Conservation (phyloP, 2,113 vertebrate species). For the Galbula dea region DNA sequence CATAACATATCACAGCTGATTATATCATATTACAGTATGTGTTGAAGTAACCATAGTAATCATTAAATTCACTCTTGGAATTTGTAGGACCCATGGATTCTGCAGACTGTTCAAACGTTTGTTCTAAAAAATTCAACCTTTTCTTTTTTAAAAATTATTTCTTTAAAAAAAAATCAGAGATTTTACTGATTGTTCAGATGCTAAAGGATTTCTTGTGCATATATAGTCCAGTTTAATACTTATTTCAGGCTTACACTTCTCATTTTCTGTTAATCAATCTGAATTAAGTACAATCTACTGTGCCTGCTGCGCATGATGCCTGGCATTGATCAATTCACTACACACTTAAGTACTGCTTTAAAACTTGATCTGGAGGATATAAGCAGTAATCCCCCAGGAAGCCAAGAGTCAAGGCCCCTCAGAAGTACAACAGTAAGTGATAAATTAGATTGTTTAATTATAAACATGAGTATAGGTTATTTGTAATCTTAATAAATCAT, state of each 20-base stretch:
- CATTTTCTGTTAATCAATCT: conserved; percentile 7
- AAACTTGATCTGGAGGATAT: neutral
- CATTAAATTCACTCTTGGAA: conserved; percentile 27
- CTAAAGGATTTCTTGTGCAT: neutral
- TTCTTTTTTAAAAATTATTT: neutral
- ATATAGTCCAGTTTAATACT: neutral
- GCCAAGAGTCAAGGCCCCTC: neutral
- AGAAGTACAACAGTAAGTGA: neutral
- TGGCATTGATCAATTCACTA: conserved; percentile 6
- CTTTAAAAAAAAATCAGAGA: neutral
- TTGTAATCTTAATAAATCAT: conserved; percentile 43
- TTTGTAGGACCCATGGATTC: neutral
- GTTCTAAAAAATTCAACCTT: neutral
- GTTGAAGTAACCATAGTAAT: conserved; percentile 47
- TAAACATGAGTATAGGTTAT: conserved; percentile 8
- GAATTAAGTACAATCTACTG: neutral
- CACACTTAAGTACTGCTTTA: neutral
- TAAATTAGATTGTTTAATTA: conserved; percentile 36
- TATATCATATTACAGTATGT: conserved; percentile 22
- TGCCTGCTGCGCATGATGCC: neutral
- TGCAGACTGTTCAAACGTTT: neutral
- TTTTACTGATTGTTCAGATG: neutral
- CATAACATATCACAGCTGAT: conserved; percentile 33
- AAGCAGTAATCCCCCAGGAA: neutral
- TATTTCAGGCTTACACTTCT: neutral